phyloP scores from a whole-genome alignment of 2,797 vertebrate species.

The Syngnathus acus region DNA sequence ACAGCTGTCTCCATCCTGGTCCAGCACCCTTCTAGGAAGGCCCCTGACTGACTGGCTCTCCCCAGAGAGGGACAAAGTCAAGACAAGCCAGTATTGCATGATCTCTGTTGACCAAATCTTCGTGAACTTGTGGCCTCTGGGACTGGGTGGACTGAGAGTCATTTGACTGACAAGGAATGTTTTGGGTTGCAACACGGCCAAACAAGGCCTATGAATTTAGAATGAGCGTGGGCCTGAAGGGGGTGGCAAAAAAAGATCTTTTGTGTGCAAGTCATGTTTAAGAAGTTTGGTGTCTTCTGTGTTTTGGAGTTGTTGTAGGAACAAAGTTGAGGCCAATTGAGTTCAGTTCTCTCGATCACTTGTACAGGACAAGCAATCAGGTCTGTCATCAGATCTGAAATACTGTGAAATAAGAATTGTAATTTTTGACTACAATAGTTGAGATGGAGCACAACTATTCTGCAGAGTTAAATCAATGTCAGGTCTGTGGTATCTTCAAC shows the following conservation, averaged over 20 bases:
- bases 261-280: conserved; percentile 15
- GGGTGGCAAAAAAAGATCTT: background rate
- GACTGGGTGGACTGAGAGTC: conserved; percentile 47
- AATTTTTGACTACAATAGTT: background rate
- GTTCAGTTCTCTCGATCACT: background rate
- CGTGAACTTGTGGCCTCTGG: conserved; percentile 37
- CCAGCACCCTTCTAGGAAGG: conserved; percentile 20
- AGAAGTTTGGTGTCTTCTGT: conserved; percentile 9
- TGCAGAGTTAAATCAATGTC: background rate
- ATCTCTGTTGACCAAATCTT: conserved; percentile 28
- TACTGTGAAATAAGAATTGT: no score
- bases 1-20: conserved; percentile 34
- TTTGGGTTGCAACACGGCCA: conserved; percentile 38
- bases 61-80: conserved; percentile 23
- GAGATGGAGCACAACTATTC: background rate
- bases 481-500: conserved; percentile 8
- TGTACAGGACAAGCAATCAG: background rate
- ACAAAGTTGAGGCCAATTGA: background rate
- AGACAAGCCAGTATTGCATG: conserved; percentile 13
- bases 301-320: background rate
- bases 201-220: conserved; percentile 23
- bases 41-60: conserved; percentile 18
- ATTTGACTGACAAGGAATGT: conserved; percentile 62
- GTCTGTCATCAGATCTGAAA: background rate
- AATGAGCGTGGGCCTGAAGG: background rate